Base-by-base conservation (phyloP, 2,888 invertebrate genomes). In the Melanchra persicariae region DNA sequence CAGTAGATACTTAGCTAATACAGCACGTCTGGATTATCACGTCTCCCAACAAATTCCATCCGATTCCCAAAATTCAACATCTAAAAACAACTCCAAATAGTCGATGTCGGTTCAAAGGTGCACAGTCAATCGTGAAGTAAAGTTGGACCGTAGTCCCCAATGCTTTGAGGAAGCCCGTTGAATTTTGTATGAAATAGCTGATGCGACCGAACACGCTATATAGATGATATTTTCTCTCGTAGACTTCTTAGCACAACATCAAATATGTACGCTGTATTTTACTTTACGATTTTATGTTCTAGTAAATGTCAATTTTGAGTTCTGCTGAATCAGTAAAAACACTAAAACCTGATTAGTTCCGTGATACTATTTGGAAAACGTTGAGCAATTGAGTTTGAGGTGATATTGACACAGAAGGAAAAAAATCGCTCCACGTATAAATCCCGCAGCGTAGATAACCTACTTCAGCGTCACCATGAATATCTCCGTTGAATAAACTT, bases 161-260 rank as follows among this genome's bases (percentile, higher is more conserved):
- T 85, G 87, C 88, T 88, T 88, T 87, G 87, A 90, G 80, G 57
- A 74, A 79, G 76, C 22, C 55, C 82, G 87, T 87, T 93, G 92
- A 92, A 93, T 93, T 91, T 93, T 93, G 90, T 91, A 93, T 92
- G 92, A 91, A 91, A 91, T 87, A 88, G 85, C 88, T 88, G 89
- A 90, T 90, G 87, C 87, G 88, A 85, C 85, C 77, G 76, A 71
- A 64, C 73, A 60, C 75, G 71, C 74, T 52, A 69, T 87, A 90
- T 88, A 84, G 85, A 90, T 89, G 87, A 87, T 82, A 83, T 82
- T 73, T 79, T 77, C 77, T 76, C 47, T 37, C 34, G 58, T 52
- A 65, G 71, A 79, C 81, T 81, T 82, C 75, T 85, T 66, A 70
- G 70, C 70, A 66, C 70, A 70, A 63, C 66, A 87, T 89, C 83